Evolutionary conservation across 1,140 invertebrate genomes (phyloP), one percentile per base, ranked within the genome.

Genomic region (Rhizoglyphus robini): DNA sequence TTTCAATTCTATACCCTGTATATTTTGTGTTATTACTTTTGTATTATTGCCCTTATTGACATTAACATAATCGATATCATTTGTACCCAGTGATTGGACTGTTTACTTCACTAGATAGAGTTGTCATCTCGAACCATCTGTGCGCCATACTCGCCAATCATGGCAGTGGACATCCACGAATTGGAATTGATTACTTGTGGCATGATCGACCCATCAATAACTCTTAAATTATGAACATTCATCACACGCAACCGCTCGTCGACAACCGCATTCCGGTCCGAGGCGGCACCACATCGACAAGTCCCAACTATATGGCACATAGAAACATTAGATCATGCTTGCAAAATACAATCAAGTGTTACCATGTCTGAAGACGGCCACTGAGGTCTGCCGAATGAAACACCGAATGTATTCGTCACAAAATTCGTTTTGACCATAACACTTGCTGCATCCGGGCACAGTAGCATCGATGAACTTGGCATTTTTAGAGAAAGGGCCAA

Each of bases 291-390:
- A 46, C 61, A 63, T 30, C 61, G 32, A 54, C 61, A 88, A 0
- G 90, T 93, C 0, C 90, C 88, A 0, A 88, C 83, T 0, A 88
- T 87, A 79, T 94, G 88, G 72, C 90, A 91, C 46, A 86, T 83
- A 0, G 20, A 3, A 48, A 23, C 11, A 59, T 3, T n/a, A 47
- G 2, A 30, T 18, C 29, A 58, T 1, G 29, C 15, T 58, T 2
- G 54, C 18, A 3, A 47, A 63, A 63, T 25, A 2, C 11, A 59
- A 20, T 46, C 2, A 31, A 18, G 38, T 2, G 2, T 2, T 31
- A 63, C 61, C 61, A 15, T 63, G 61, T 51, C 61, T 3, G 48
- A 3, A 63, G 3, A 63, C 61, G 11, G 61, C 61, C 23, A 47
- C 31, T 18, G 34, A 38, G 18, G 36, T 63, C 48, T 63, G 38